Evolutionary conservation across 1,140 invertebrate species (phyloP), one percentile per base, ranked within the genome.

Genomic region (Macrobrachium rosenbergii): DNA sequence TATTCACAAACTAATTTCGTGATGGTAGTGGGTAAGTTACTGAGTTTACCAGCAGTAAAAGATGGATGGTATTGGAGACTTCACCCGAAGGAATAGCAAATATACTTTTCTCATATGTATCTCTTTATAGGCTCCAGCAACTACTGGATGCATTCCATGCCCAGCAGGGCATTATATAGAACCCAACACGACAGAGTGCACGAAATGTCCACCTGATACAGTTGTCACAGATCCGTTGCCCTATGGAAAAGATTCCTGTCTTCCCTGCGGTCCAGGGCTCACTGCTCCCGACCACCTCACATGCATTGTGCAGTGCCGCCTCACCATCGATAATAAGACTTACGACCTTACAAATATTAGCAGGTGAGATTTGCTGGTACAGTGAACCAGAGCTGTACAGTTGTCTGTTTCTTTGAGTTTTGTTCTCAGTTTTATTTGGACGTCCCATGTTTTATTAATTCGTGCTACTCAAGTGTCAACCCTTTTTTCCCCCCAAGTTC

Each of bases 111-210:
- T 52, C 7, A 52, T 12, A 12, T 8, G 0, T 52, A 52, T 52
- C 52, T 52, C 12, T 52, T 52, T 45, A 28, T 76, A 90, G 88
- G 85, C 86, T 62, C 75, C 82, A 62, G 85, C 83, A 58, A 89
- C 84, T 63, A 75, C 60, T 85, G 92, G 93, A 2, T 94, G 94
- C 90, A 92, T 93, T 45, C 93, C 94, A 7, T 94, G 94, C 90
- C 92, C 93, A 11, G 90, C 92, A 77, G 93, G 94, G 16, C 91
- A 94, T 23, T 94, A 93, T 90, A 91, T 94, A 79, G 90, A 91
- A 64, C 84, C 88, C 52, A 90, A 90, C 79, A 90, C 69, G n/a
- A 90, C 91, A 11, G 88, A 91, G 62, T 93, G 93, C 88, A 83
- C 89, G 0, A 90, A 90, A 0, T 94, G 94, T 90, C 94, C 94